A percentile compares a stretch with the other conserved stretches of the same genome.
Conservation (phyloP, 2,797 vertebrate genomes). For the Etheostoma nigrum region DNA sequence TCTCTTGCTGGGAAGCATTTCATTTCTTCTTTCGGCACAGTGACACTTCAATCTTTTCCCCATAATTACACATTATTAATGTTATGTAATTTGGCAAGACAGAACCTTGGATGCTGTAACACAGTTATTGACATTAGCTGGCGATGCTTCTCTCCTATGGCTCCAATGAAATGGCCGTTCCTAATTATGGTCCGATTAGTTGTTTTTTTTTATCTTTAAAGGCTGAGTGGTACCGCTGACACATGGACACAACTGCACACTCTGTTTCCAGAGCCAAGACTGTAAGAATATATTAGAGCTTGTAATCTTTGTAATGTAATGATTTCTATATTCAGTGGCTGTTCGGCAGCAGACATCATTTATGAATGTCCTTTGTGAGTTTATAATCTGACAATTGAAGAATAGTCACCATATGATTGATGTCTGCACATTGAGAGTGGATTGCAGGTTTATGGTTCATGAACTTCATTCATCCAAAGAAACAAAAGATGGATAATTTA, state of each 20-base stretch:
- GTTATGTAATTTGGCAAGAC: constrained; percentile 77
- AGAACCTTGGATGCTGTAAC: constrained; percentile 72
- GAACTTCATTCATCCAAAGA: constrained; percentile 16
- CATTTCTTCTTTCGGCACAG: constrained; percentile 78
- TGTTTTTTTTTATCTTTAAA: constrained; percentile 65
- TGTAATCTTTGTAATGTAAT: constrained; percentile 24
- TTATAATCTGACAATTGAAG: constrained; percentile 19
- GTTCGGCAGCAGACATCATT: constrained; percentile 18
- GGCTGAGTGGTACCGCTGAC: constrained; percentile 46
- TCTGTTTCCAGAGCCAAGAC: constrained; percentile 20
- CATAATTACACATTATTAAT: constrained; percentile 85
- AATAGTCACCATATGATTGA: constrained; percentile 16
- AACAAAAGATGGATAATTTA: not conserved
- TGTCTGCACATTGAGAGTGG: constrained; percentile 6
- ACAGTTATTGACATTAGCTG: constrained; percentile 80
- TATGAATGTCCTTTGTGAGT: constrained; percentile 21
- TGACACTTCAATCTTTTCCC: constrained; percentile 79
- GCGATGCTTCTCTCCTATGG: constrained; percentile 67
- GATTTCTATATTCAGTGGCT: constrained; percentile 4
- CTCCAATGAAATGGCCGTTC: constrained; percentile 67
- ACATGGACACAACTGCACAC: constrained; percentile 28
- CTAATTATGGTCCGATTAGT: constrained; percentile 81
- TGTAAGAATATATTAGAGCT: not conserved
- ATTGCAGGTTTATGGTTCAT: not conserved
- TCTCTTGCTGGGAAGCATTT: constrained; percentile 71